Conservation (phyloP, 2,113 vertebrate species). For the Corythornis cristatus region DNA sequence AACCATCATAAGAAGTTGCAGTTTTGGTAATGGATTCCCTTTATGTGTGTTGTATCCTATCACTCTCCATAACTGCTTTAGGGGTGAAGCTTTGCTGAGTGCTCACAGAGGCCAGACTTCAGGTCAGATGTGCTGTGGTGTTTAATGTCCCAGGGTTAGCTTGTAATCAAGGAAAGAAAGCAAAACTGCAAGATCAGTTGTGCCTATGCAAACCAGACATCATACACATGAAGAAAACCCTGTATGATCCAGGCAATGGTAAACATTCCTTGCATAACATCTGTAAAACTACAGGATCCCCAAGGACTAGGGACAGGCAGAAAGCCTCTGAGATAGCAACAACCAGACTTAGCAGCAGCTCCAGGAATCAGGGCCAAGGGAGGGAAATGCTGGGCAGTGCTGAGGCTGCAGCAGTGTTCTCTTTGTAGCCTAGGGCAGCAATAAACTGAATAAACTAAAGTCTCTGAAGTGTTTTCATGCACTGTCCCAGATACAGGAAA, state of each 20-base stretch:
- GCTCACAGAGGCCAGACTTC: background rate
- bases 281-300: background rate
- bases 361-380: background rate
- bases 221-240: background rate
- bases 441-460: background rate
- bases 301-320: background rate
- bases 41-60: background rate
- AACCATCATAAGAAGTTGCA: too few relatives aligned
- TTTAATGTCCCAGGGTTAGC: background rate
- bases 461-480: background rate
- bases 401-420: background rate
- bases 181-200: background rate
- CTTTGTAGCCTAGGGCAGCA: background rate
- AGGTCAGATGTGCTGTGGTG: background rate
- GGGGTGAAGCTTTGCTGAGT: background rate
- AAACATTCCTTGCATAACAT: accelerated
- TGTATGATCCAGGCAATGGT: background rate
- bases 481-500: background rate
- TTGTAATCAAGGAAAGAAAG: background rate
- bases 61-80: background rate
- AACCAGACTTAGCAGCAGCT: background rate
- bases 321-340: background rate
- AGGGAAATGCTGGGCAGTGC: background rate
- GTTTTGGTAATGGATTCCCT: background rate
- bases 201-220: background rate